Evolutionary conservation across 2,113 vertebrate species (phyloP).

Genomic region (Leuciscus idus): DNA sequence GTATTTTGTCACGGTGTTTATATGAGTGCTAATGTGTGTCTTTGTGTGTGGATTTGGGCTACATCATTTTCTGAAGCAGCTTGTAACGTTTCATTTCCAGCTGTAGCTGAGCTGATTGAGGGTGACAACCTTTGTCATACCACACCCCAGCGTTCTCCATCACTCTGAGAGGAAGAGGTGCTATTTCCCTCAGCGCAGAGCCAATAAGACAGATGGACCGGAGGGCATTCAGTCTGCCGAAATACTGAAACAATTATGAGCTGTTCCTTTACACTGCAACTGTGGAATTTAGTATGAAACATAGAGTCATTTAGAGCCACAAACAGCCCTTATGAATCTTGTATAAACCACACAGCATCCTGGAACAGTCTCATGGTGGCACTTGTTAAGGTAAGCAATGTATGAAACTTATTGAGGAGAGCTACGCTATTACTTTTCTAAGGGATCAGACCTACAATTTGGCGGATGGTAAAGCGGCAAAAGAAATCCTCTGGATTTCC

Average conservation of each 20-base stretch:
- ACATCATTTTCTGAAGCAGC: background rate
- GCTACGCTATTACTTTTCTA: background rate
- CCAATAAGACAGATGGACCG: slow-evolving; percentile 10
- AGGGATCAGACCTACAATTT: background rate
- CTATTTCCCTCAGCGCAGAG: background rate
- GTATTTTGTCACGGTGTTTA: background rate
- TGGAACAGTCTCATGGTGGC: background rate
- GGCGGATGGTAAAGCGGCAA: background rate
- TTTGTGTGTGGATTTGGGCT: background rate
- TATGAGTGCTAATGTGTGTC: background rate
- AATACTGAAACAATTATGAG: slow-evolving; percentile 49
- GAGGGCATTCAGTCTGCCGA: background rate
- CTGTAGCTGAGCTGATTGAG: background rate
- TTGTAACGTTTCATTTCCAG: slow-evolving; percentile 9
- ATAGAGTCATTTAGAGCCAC: background rate
- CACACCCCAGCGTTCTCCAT: background rate
- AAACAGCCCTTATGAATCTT: background rate
- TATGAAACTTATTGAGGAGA: background rate
- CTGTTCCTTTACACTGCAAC: slow-evolving; percentile 42
- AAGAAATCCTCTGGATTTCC: background rate
- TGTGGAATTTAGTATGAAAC: slow-evolving; percentile 40
- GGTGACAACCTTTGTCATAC: slow-evolving; percentile 33
- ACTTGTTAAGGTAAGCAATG: background rate
- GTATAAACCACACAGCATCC: background rate
- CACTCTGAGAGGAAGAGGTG: slow-evolving; percentile 15